Evolutionary conservation across 1,140 invertebrate species (phyloP), one percentile per base, ranked within the genome.

Genomic region (Drosophila tsacasi): DNA sequence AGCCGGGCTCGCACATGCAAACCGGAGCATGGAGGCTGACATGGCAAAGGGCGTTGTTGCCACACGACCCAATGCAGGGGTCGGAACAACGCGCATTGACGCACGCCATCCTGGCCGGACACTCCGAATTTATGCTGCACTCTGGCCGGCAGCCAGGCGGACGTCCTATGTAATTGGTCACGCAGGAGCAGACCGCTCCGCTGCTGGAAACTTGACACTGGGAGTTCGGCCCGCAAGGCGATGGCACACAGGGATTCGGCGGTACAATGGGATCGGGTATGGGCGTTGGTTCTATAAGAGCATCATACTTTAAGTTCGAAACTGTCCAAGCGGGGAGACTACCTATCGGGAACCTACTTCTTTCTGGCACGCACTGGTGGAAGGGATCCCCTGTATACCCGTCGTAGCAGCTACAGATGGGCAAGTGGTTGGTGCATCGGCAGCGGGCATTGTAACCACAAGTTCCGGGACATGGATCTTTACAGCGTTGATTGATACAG

Each of bases 381-480:
- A 97, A 97, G 15, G 97, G 96, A 94, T 98, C 97, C 17, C 97
- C 97, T 9, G 95, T 95, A 81, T 95, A 97, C 10, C 96, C 96
- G 35, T 94, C 94, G 15, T 94, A 93, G 89, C 97, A 97, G 86
- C 95, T 96, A 92, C 97, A 97, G 47, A 97, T 95, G 19, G 97
- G 96, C 87, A 95, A 97, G 87, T 97, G 97, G 83, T 96, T 97
- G 25, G 97, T 95, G n/a, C 97, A 96, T 92, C 95, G 95, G 92
- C 97, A 98, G 54, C 95, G 94, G 12, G 97, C 96, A 90, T 97
- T 97, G n/a, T 95, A 93, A n/a, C 97, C 97, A 87, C 97, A 98
- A 6, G 96, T 96, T 65, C 96, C 96, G 17, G 95, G 94, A 91
- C 97, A 97, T 5, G 97, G 97, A 93, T 97, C 96, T 59, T 95